Evolutionary conservation across 2,797 vertebrate genomes (phyloP), one percentile per base, ranked within the genome.

Genomic region (Acipenser transmontanus): DNA sequence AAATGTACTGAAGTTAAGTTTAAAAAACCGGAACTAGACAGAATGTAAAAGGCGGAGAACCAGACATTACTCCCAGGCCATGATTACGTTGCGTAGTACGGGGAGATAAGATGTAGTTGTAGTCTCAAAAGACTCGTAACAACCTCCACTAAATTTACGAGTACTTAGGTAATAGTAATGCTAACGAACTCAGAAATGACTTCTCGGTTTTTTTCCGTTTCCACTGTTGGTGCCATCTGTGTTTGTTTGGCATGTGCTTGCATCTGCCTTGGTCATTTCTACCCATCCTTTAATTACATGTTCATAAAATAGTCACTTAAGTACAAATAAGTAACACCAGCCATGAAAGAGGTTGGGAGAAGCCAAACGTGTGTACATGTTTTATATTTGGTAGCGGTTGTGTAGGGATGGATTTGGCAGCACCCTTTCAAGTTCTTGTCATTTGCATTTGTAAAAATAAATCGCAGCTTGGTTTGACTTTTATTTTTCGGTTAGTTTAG

Each of bases 181-280:
- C 84, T 84, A 81, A 73, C 83, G 71, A 82, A 82, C 69, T 68
- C 77, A 75, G 85, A 85, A 77, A 91, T 92, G 91, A 81, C 82
- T 77, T 78, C 70, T 67, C 76, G 73, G 78, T 78, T 77, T 79
- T 89, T 80, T 72, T 83, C 87, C 84, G 77, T 74, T 59, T 87
- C 84, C 77, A 81, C 80, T 75, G 34, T 34, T 34, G 74, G 85
- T 88, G 89, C 90, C 89, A 87, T 77, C 57, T 74, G 4, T 34
- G 34, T 34, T 86, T 78, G 83, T 75, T 80, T 79, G 87, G 86
- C 88, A 87, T 87, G 82, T 81, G 78, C 76, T 80, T 85, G 86
- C 84, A 79, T 80, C 80, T 81, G 85, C 84, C 88, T 87, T 88
- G 87, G 84, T 88, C 76, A 82, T 88, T 78, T 81, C 79, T 86